Evolutionary conservation across 1,140 invertebrate species (phyloP).

Genomic region (Drosophila ambigua): DNA sequence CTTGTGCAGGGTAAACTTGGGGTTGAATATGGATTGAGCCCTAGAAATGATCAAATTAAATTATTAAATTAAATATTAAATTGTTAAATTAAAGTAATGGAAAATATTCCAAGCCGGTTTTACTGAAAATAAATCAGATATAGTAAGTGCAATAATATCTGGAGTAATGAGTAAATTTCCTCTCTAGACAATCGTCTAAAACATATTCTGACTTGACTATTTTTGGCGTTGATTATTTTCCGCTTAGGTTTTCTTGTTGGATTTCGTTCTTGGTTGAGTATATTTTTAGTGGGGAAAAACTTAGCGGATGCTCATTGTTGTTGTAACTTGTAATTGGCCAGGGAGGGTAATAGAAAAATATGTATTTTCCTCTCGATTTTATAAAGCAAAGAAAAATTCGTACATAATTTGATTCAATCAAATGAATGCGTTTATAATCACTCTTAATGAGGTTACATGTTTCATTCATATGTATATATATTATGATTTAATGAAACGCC

Average conservation of each 20-base stretch:
- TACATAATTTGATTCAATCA: conserved; percentile 42
- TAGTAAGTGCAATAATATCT: too few species aligned
- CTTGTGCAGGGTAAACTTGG: conserved; percentile 8
- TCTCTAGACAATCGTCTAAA: background rate
- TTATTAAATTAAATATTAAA: too few species aligned
- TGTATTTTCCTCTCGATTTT: conserved; percentile 33
- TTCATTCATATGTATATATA: background rate
- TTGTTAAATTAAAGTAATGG: too few species aligned
- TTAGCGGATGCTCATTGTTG: conserved; percentile 43
- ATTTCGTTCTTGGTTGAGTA: conserved; percentile 22
- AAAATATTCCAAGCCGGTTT: too few species aligned
- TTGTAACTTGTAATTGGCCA: conserved; percentile 53
- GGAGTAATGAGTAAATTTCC: background rate
- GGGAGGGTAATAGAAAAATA: conserved; percentile 36
- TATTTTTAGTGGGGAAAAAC: conserved; percentile 33
- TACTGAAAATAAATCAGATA: too few species aligned
- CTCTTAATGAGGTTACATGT: conserved; percentile 30
- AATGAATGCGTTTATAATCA: conserved; percentile 27
- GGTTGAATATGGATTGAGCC: background rate
- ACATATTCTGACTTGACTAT: conserved; percentile 4
- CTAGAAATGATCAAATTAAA: too few species aligned
- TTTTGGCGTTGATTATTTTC: conserved; percentile 2
- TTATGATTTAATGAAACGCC: conserved; percentile 33
- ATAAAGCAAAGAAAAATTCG: conserved; percentile 24
- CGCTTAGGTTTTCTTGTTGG: conserved; percentile 3